Evolutionary conservation across 2,797 vertebrate species (phyloP), one percentile per base, ranked within the genome.

Genomic region (Myotis myotis): DNA sequence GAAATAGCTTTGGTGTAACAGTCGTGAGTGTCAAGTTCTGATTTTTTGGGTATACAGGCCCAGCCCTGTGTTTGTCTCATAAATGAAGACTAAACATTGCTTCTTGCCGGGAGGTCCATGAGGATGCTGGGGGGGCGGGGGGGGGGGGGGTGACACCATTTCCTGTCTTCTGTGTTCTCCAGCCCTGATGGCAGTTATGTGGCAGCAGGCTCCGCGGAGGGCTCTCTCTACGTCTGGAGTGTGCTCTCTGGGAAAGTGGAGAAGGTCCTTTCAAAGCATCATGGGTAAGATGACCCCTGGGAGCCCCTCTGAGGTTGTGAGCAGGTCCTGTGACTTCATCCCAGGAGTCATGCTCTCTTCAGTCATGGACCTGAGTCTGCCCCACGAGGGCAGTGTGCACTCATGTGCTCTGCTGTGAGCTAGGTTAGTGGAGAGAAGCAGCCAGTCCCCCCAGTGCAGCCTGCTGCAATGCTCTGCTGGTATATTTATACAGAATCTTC

Each of bases 171-270:
- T 74, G n/a, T 19, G 28, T 85, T 36, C 92, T 49, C 12, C 91
- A 99, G 99, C 95, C 99, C 99, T 85, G 99, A 99, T 0, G 99
- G 99, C 60, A 98, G 98, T 96, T 99, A 99, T 0, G 98, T 99
- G 81, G 98, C 98, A 0, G 99, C 99, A 30, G 99, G 99, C 16
- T 99, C 99, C 5, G 99, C 99, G 3, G 99, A 99, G 7, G 99
- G 99, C 1, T 98, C 98, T 15, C 98, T 99, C 16, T 99, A 99
- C 71, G 41, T 99, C 38, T 99, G 99, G 99, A 99, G 98, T 19
- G 99, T 99, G 83, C 98, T 99, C 72, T 99, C 99, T 0, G 99
- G 99, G 75, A 99, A 99, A 44, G 97, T 99, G 97, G 99, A 99
- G 87, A 98, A 98, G 57, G 98, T 97, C 0, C 99, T 99, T 66